These are phyloP conservation scores for Dendrocincla tyrannina DNA, from an alignment of 2,797 vertebrate species.

Conservation along the genomic window DNA sequence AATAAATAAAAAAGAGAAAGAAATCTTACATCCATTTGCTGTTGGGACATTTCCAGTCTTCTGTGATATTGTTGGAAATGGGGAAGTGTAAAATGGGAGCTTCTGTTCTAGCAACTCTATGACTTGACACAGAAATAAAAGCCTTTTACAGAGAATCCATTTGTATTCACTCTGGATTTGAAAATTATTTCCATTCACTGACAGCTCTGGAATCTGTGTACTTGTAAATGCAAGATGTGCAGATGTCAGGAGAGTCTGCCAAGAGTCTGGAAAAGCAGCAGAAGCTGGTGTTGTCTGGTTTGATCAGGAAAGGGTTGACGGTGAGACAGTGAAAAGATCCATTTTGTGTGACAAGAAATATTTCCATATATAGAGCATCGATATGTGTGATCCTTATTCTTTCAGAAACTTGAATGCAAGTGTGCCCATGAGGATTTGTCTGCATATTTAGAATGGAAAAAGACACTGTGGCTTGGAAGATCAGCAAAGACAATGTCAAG, in stretches of 20 bases:
- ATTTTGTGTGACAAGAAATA: constrained; percentile 46
- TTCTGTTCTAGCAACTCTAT: constrained; percentile 38
- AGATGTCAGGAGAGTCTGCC: constrained; percentile 54
- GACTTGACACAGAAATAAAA: constrained; percentile 35
- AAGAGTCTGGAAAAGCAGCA: constrained; percentile 37
- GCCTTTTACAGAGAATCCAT: constrained; percentile 51
- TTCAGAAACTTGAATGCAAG: background rate
- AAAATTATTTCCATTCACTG: constrained; percentile 63
- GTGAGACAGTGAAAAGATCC: constrained; percentile 45
- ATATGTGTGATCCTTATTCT: constrained; percentile 2
- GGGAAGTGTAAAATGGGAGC: constrained; percentile 36
- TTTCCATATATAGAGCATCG: constrained; percentile 37
- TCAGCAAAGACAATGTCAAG: background rate
- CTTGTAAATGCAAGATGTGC: constrained; percentile 44
- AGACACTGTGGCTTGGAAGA: background rate
- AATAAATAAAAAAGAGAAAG: background rate
- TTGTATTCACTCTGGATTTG: constrained; percentile 58
- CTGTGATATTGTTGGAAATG: background rate
- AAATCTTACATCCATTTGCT: background rate
- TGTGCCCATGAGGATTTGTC: background rate
- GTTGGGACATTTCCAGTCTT: constrained; percentile 12
- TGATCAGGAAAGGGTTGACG: constrained; percentile 57
- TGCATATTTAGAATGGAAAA: background rate
- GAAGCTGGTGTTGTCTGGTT: constrained; percentile 46
- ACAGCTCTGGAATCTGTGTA: constrained; percentile 55